These are phyloP conservation scores for Pangasianodon hypophthalmus DNA, from an alignment of 2,113 vertebrate genomes.

Conservation along the genomic window DNA sequence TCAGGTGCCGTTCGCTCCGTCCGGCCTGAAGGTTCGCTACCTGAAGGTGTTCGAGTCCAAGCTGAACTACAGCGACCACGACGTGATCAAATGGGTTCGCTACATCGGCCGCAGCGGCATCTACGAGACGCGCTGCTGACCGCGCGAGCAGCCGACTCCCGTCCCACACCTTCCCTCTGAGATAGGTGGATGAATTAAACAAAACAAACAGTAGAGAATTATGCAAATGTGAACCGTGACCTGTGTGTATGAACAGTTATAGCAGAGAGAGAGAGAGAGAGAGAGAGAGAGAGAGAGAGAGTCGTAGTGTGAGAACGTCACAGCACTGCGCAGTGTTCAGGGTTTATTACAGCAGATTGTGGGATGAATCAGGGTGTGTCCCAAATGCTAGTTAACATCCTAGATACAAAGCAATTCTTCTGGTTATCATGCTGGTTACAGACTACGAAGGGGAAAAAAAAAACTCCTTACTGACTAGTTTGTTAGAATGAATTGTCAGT, in stretches of 20 bases:
- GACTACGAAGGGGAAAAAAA: too few species aligned
- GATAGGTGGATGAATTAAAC: constrained; percentile 65
- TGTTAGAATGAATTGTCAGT: neutral
- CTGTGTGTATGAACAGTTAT: constrained; percentile 66
- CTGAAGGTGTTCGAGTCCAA: constrained; percentile 99
- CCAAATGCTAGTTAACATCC: neutral
- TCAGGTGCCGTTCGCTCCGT: constrained; percentile 96
- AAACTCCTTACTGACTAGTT: neutral
- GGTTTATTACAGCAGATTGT: neutral
- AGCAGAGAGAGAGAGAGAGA: neutral
- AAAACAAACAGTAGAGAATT: constrained; percentile 55
- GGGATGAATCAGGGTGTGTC: neutral
- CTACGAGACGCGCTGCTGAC: constrained; percentile 88
- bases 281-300: neutral
- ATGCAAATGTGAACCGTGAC: constrained; percentile 72
- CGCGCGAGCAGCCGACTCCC: neutral
- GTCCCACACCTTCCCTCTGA: neutral
- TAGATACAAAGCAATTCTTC: neutral
- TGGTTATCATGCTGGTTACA: too few species aligned
- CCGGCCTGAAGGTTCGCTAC: constrained; percentile 98
- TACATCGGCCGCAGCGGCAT: constrained; percentile 98
- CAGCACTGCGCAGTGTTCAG: neutral
- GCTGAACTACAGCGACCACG: constrained; percentile 99
- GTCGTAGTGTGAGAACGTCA: neutral
- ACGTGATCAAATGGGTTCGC: constrained; percentile 99